Evolutionary conservation across 2,888 invertebrate species (phyloP), one percentile per base, ranked within the genome.

Genomic region (Caenorhabditis plicata): DNA sequence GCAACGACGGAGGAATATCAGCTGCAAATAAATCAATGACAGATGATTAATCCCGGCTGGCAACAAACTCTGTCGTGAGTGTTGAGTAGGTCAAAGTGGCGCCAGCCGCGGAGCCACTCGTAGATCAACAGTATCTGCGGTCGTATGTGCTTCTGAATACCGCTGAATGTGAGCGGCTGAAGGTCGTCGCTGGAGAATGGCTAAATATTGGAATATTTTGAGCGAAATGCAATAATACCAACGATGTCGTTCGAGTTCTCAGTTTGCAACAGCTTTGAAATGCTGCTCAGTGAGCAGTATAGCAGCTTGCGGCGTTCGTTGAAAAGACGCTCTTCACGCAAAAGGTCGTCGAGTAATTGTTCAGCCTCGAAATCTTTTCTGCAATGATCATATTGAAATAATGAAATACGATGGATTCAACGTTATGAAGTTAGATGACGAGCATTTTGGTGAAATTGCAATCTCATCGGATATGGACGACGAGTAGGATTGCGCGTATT

Each of bases 71-170:
- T 55, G 38, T 70, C 70, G 17, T 51, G 43, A 0, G 64, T 58
- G 15, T 58, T 57, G 25, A 73, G 35, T 13, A 55, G n/a, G 0
- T 61, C 49, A 38, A 65, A 70, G 22, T 71, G 65, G 3, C 54
- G 47, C 65, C 67, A 68, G 5, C 68, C 68, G 0, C 68, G 52
- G 22, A 73, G 58, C 73, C 73, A 73, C 33, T 73, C 73, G 45
- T 65, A 68, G 13, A 64, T 61, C 22, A 73, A 48, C 19, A 73
- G 48, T n/a, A 73, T 73, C 49, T 71, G 62, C 8, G 64, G 61
- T 2, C 67, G 57, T 22, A 64, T 66, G 27, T 64, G 63, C 36
- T 67, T 70, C 23, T 63, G 64, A 20, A 70, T 65, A 29, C 60
- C 64, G 11, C 48, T 43, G 32, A 69, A 73, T 7, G 66, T 70